Evolutionary conservation across 1,140 invertebrate species (phyloP), one percentile per base, ranked within the genome.

Genomic region (Phymorhynchus buccinoides): DNA sequence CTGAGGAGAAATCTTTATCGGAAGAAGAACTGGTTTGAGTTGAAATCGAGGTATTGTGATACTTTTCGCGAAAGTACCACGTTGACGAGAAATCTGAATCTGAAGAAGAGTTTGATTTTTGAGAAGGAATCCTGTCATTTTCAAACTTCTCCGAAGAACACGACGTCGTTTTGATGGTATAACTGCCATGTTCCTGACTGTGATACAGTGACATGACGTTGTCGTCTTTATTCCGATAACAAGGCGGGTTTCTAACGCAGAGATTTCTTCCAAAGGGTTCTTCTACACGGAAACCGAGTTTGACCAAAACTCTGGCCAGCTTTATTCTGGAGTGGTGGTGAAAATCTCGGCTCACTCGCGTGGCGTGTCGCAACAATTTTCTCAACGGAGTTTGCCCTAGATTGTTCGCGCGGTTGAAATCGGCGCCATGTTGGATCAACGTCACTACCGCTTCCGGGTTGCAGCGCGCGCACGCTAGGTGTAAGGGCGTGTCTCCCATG

Each of bases 351-450:
- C 32, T 62, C 77, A 35, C 22, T 39, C 88, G 42, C 32, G 85
- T 66, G n/a, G 83, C 86, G 84, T 86, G 87, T 80, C 88, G 87
- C 16, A 90, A 44, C 77, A 90, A 84, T 73, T 89, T 90, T 39
- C 84, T 84, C n/a, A 90, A 80, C 16, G 89, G 89, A 9, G 90
- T 89, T 83, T 89, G 86, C 48, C 88, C 88, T 2, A 86, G 68
- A 30, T 83, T 83, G 83, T 89, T 90, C 27, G 68, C 41, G 22
- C 84, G 1, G 66, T 90, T 89, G 18, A 89, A 85, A 75, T 87
- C 86, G n/a, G 88, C 84, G 35, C 90, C 90, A 81, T 66, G 83
- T 62, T 84, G 83, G 35, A 90, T 82, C 35, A 90, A 85, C 32
- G 75, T 80, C 37, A 77, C 52, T 9, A 90, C 83, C 16, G 85